Evolutionary conservation across 1,140 invertebrate species (phyloP).

Genomic region (Limonius californicus): DNA sequence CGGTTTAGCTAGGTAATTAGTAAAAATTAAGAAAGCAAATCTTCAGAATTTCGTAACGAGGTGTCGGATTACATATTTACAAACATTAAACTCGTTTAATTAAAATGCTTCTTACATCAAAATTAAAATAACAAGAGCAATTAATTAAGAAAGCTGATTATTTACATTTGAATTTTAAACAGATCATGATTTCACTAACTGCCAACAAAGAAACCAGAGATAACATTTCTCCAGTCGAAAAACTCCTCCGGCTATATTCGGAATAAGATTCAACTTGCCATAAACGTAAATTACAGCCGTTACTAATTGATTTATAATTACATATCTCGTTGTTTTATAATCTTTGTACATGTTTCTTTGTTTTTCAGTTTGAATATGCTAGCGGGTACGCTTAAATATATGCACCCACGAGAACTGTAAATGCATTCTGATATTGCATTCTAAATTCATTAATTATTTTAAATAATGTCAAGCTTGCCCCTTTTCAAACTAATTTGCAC

Average conservation of each 20-base stretch:
- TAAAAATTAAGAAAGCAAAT: constrained; percentile 1
- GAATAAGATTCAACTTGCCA: neutral
- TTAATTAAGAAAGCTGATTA: constrained; percentile 26
- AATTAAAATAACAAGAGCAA: constrained; percentile 26
- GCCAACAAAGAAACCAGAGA: constrained; percentile 21
- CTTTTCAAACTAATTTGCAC: too few relatives aligned
- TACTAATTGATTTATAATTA: constrained; percentile 23
- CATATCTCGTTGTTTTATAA: constrained; percentile 40
- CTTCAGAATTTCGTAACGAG: constrained; percentile 17
- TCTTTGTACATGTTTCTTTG: too few relatives aligned
- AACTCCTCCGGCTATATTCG: constrained; percentile 19
- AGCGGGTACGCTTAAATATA: too few relatives aligned
- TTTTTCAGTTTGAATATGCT: neutral
- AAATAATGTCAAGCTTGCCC: too few relatives aligned
- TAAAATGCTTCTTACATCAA: constrained; percentile 22
- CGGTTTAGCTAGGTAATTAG: neutral
- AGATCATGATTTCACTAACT: constrained; percentile 19
- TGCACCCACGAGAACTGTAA: too few relatives aligned
- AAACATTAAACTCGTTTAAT: constrained; percentile 23
- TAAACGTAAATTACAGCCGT: neutral
- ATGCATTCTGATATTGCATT: too few relatives aligned
- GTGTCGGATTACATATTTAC: constrained; percentile 24
- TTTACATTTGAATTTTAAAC: constrained; percentile 28
- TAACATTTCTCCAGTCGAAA: constrained; percentile 12
- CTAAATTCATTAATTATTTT: too few relatives aligned